Percentiles rank a stretch among this genome's conserved stretches.
phyloP scores from a whole-genome alignment of 2,797 vertebrate genomes.

The Sorex maritimensis region DNA sequence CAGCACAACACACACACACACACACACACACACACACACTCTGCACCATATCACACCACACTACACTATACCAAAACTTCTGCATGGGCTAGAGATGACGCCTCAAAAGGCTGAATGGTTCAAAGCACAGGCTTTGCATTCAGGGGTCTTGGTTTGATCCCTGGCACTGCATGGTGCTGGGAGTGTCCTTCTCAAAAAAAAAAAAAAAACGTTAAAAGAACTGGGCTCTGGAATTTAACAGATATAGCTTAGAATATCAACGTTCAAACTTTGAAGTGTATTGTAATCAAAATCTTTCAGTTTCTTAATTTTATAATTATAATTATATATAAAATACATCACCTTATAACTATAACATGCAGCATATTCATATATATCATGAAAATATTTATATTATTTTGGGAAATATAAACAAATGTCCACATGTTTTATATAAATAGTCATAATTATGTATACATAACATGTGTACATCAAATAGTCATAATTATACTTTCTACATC shows the following conservation, averaged over 20 bases:
- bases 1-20: too few species aligned
- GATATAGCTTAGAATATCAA: neutral
- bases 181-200: too few species aligned
- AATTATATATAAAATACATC: neutral
- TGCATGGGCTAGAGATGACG: too few species aligned
- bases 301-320: conserved; percentile 33
- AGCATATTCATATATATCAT: neutral
- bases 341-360: neutral
- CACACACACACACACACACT: too few species aligned
- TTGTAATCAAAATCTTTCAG: conserved; percentile 25
- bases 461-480: neutral
- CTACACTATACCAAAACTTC: too few species aligned
- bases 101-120: too few species aligned
- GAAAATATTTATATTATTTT: conserved; percentile 1
- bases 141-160: too few species aligned
- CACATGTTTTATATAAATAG: neutral
- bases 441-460: neutral
- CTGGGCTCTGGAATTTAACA: conserved; percentile 19
- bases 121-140: too few species aligned
- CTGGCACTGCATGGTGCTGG: too few species aligned
- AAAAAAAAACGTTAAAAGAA: neutral
- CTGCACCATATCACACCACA: too few species aligned
- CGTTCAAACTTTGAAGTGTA: neutral
- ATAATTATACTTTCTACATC: neutral
- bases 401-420: neutral